Conservation (phyloP, 2,113 vertebrate species). For the Dicaeum eximium region DNA sequence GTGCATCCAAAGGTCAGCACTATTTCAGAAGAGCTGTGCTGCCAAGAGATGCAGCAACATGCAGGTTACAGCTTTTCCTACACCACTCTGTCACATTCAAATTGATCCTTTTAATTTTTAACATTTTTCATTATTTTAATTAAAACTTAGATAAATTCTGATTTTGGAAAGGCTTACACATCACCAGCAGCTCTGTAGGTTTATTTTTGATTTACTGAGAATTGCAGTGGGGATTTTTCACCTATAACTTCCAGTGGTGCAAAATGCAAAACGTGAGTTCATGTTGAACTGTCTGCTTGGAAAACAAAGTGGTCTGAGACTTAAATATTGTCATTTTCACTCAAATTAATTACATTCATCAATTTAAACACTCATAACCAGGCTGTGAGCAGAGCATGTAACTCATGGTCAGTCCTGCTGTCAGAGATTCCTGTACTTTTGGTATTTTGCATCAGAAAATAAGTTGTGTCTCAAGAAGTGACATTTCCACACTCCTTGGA, state of each 20-base stretch:
- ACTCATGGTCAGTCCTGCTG: accelerated
- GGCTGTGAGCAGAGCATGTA: background rate
- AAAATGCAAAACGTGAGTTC: background rate
- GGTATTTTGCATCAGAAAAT: background rate
- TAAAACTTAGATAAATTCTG: background rate
- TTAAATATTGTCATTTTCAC: background rate
- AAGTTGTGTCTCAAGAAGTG: background rate
- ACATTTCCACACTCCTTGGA: accelerated
- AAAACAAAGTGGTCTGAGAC: background rate
- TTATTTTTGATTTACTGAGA: background rate
- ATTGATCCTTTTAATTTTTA: background rate
- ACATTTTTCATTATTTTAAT: background rate
- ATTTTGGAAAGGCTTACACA: background rate
- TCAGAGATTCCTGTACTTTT: background rate
- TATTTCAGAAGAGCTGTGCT: background rate
- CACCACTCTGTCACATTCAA: accelerated
- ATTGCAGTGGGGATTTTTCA: background rate
- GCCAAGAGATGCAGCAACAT: accelerated
- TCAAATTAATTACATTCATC: background rate
- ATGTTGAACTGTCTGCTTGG: background rate
- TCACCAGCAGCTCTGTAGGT: background rate
- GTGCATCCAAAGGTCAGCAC: background rate
- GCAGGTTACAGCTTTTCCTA: background rate
- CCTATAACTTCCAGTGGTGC: background rate
- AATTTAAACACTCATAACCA: background rate